Evolutionary conservation across 2,797 vertebrate genomes (phyloP).

Genomic region (Erithacus rubecula): DNA sequence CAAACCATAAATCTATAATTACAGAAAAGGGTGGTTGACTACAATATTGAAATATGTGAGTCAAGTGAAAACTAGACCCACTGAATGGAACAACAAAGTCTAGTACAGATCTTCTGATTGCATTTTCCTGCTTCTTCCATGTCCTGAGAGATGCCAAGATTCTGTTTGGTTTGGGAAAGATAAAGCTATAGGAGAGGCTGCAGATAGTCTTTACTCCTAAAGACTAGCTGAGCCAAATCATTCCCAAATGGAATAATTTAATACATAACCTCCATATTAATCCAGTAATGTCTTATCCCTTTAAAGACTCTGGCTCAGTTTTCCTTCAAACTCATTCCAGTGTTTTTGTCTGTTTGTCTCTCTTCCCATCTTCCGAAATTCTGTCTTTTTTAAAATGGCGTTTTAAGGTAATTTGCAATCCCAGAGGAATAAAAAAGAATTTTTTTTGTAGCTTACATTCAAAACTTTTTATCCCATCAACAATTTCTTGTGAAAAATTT

Average conservation of each 20-base stretch:
- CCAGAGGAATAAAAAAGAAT: neutral
- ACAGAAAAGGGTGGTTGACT: neutral
- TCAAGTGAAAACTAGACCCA: neutral
- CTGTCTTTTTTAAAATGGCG: neutral
- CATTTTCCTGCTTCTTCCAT: neutral
- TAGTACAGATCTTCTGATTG: neutral
- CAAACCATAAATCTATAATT: conserved; percentile 26
- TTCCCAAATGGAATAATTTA: neutral
- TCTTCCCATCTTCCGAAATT: neutral
- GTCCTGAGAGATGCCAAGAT: neutral
- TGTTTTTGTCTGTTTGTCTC: neutral
- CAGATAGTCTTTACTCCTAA: neutral
- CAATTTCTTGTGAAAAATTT: neutral
- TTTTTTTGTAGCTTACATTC: neutral
- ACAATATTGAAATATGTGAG: neutral
- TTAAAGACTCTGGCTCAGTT: neutral
- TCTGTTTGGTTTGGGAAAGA: neutral
- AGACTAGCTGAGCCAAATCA: neutral
- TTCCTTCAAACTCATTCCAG: neutral
- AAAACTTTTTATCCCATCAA: neutral
- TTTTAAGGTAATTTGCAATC: neutral
- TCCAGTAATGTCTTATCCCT: neutral
- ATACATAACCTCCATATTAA: neutral
- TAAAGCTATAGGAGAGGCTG: neutral
- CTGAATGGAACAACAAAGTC: neutral